Percentiles rank a stretch among this genome's conserved stretches.
These are phyloP conservation scores for Aplysina aerophoba DNA, from an alignment of 37 sponge, comb jelly and placozoan species.

Conservation along the genomic window DNA sequence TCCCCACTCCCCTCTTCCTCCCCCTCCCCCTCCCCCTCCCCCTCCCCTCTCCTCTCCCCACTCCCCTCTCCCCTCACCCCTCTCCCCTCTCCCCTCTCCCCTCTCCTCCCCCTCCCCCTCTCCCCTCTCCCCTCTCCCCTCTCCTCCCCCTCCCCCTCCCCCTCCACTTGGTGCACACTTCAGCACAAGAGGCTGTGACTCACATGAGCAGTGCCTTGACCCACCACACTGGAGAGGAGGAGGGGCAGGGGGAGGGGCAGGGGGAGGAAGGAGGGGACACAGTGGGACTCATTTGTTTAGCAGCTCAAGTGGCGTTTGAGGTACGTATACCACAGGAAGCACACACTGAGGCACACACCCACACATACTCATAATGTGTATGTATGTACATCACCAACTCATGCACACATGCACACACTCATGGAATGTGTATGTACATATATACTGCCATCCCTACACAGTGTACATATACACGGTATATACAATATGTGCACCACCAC, in stretches of 20 bases:
- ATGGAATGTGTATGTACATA: no score
- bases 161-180: background rate
- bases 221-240: conserved; percentile 1
- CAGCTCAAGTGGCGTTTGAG: conserved; percentile 94
- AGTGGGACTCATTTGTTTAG: conserved; percentile 76
- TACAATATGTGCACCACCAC: no score
- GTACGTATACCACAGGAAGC: conserved; percentile 43
- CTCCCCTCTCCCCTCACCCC: background rate
- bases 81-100: background rate
- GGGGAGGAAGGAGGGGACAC: conserved; percentile 23
- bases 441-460: no score
- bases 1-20: no score
- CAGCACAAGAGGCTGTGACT: background rate
- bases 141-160: background rate
- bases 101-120: background rate
- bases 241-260: conserved; percentile 6
- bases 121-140: background rate
- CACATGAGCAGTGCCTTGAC: conserved; percentile 28
- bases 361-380: background rate
- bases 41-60: no score
- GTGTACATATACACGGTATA: no score
- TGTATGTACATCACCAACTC: background rate
- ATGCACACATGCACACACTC: background rate
- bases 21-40: no score
- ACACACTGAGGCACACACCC: background rate